Base-by-base conservation (phyloP, 2,888 invertebrate genomes). In the Galerucella calmariensis region DNA sequence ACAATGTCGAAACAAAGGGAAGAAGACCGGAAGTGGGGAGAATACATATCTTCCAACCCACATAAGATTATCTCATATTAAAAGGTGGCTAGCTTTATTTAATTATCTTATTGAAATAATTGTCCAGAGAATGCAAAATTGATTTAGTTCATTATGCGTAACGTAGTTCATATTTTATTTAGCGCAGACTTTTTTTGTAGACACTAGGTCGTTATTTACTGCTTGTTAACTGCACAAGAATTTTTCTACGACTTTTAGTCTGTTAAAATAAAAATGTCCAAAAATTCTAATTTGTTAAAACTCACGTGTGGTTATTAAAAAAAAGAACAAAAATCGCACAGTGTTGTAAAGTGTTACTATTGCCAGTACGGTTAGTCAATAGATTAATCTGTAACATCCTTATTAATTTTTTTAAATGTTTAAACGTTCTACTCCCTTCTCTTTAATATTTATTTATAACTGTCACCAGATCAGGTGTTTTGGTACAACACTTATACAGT, bases 381-480 rank as follows among this genome's bases (percentile, higher is more conserved):
- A 73, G 75, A 74, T 73, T 81, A 80, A 81, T 80, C 80, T 78
- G 79, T 78, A 78, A 80, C 81, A 80, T 81, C 81, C 81, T 81
- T 78, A 81, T 81, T 81, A 81, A 74, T 73, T 71, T 71, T 68
- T 74, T 77, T 75, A 35, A 71, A 62, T 48, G 58, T 51, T 12
- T 62, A 58, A 67, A 68, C 61, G 51, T 58, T 65, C 71, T 20
- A 68, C 71, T 71, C 69, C 51, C 65, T 66, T 65, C 27, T 12
- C 44, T 44, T 41, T 62, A n/a, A 20, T 41, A 9, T 56, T 27
- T 8, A 41, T 65, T 14, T 56, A 14, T 27, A 46, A 2, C 63
- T 46, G 14, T 61, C 0, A 20, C 11, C 48, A 63, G 9, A 27
- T 63, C 41, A 41, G 44, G 44, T 44, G 24, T 62, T n/a, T 2